Evolutionary conservation across 2,113 vertebrate genomes (phyloP).

Genomic region (Bolborhynchus lineola): DNA sequence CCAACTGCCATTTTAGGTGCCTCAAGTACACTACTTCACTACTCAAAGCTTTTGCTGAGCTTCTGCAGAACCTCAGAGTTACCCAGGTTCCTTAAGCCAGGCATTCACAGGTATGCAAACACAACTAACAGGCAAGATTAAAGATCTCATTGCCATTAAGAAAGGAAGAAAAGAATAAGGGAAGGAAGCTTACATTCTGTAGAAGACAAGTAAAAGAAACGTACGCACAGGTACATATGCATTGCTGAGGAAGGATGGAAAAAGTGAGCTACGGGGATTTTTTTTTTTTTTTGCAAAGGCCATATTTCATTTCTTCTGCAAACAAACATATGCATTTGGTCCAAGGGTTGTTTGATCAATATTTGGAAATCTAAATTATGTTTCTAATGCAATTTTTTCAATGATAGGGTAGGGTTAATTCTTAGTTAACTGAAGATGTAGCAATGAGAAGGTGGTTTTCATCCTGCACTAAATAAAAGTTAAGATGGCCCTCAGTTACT

Average conservation of each 20-base stretch:
- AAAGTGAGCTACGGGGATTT: accelerated
- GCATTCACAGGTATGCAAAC: neutral
- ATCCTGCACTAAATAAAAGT: neutral
- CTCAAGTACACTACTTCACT: neutral
- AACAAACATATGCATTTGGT: neutral
- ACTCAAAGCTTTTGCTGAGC: neutral
- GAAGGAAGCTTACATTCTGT: neutral
- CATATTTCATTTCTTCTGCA: neutral
- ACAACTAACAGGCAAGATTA: neutral
- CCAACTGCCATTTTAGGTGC: neutral
- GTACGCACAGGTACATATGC: neutral
- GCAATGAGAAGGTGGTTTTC: neutral
- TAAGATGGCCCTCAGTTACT: neutral
- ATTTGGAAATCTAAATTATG: neutral
- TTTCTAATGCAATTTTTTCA: neutral
- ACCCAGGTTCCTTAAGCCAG: neutral
- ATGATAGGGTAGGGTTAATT: neutral
- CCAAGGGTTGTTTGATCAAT: neutral
- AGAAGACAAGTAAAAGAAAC: neutral
- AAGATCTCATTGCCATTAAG: neutral
- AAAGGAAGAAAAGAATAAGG: neutral
- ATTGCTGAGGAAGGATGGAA: neutral
- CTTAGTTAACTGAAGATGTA: neutral
- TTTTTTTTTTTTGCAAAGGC: neutral
- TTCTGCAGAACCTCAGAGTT: neutral